Conservation (phyloP, 2,797 vertebrate species). For the Intellagama lesueurii region DNA sequence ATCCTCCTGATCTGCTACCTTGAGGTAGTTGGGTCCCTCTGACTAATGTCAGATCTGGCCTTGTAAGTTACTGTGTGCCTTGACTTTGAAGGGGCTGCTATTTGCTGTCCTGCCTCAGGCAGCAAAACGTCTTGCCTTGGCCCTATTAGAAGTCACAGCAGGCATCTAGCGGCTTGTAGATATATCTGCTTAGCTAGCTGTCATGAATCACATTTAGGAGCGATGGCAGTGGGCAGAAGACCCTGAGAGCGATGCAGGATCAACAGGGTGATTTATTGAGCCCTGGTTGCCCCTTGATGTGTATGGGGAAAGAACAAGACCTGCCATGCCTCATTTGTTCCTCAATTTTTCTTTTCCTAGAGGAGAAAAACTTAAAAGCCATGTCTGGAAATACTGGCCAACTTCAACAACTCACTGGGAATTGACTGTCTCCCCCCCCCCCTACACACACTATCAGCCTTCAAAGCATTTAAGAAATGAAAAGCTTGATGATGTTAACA, state of each 20-base stretch:
- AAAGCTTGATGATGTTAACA: neutral
- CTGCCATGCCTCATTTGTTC: neutral
- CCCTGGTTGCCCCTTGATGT: neutral
- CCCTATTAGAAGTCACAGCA: slow-evolving; percentile 38
- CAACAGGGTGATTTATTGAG: neutral
- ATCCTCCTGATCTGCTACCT: neutral
- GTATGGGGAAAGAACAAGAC: neutral
- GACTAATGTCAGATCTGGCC: neutral
- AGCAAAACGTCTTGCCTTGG: slow-evolving; percentile 30
- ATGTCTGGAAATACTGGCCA: neutral
- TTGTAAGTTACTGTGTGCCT: neutral
- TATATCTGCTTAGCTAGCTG: slow-evolving; percentile 34
- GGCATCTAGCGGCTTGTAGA: slow-evolving; percentile 45
- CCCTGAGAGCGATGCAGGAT: neutral
- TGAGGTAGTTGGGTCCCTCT: neutral
- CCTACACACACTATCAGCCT: neutral
- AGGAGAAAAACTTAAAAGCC: neutral
- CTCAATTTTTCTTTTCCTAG: neutral
- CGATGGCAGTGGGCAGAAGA: neutral
- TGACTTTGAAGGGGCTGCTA: neutral
- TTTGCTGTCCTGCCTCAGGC: neutral
- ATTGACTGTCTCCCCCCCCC: neutral
- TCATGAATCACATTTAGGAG: neutral
- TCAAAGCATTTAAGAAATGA: neutral
- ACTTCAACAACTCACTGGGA: slow-evolving; percentile 10